Percentiles rank a stretch among this genome's conserved stretches.
phyloP scores from a whole-genome alignment of 2,888 invertebrate species.

The Philonicus albiceps region DNA sequence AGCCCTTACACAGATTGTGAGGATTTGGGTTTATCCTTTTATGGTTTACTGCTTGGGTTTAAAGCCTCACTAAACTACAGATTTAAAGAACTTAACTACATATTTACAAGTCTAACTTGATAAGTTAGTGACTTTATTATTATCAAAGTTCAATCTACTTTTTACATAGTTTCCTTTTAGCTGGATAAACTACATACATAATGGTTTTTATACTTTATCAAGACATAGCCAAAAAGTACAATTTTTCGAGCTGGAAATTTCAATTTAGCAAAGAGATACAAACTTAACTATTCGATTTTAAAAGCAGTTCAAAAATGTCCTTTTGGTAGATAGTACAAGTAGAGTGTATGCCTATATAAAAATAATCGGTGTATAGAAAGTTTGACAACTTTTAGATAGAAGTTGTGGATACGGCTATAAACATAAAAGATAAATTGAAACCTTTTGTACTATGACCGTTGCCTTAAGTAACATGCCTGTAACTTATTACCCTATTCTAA shows the following conservation, averaged over 20 bases:
- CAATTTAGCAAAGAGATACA: neutral
- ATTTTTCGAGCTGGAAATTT: neutral
- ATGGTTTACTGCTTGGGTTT: neutral
- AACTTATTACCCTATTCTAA: neutral
- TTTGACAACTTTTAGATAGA: too few species aligned
- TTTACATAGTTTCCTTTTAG: too few species aligned
- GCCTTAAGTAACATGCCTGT: neutral
- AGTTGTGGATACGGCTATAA: too few species aligned
- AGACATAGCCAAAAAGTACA: too few species aligned
- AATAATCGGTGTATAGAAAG: too few species aligned
- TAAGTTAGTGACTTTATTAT: neutral
- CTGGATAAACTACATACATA: too few species aligned
- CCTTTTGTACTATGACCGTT: neutral
- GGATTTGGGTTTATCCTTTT: neutral
- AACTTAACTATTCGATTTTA: too few species aligned
- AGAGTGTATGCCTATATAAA: too few species aligned
- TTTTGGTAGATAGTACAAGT: neutral
- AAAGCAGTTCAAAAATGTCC: neutral
- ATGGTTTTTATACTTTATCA: too few species aligned
- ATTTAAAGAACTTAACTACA: neutral
- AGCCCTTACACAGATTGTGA: neutral
- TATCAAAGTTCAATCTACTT: too few species aligned
- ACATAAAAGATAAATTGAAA: too few species aligned
- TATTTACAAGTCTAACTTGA: neutral
- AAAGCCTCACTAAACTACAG: neutral